These are phyloP conservation scores for Lucilia sericata DNA, from an alignment of 1,140 invertebrate genomes.

Conservation along the genomic window DNA sequence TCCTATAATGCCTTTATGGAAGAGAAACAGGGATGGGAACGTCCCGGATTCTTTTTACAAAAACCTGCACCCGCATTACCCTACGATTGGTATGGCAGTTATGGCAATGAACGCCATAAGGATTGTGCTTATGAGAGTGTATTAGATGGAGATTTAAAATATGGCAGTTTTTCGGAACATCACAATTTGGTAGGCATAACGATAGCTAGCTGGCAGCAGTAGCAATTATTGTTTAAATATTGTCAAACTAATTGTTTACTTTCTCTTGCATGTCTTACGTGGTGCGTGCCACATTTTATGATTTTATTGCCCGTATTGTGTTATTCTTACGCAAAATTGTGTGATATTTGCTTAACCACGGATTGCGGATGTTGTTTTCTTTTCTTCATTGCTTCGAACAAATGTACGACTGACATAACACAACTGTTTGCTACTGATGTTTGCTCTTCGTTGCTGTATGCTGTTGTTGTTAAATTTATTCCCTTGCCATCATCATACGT, in stretches of 20 bases:
- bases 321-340: slow-evolving; percentile 37
- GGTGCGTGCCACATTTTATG: slow-evolving; percentile 26
- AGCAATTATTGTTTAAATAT: slow-evolving; percentile 17
- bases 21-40: slow-evolving; percentile 86
- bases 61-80: slow-evolving; percentile 71
- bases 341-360: slow-evolving; percentile 27
- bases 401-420: neutral
- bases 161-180: slow-evolving; percentile 80
- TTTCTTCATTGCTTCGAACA: slow-evolving; percentile 3
- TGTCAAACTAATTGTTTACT: neutral
- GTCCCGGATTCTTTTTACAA: slow-evolving; percentile 79
- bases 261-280: slow-evolving; percentile 19
- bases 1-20: slow-evolving; percentile 82
- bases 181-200: slow-evolving; percentile 75
- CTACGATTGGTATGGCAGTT: slow-evolving; percentile 88
- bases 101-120: slow-evolving; percentile 75
- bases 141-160: slow-evolving; percentile 81
- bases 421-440: slow-evolving; percentile 24
- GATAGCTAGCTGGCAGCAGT: neutral
- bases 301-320: slow-evolving; percentile 22
- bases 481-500: neutral
- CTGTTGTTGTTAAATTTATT: neutral
- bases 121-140: slow-evolving; percentile 77
- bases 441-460: neutral
- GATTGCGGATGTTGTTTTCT: slow-evolving; percentile 29